Percentiles rank a stretch among this genome's conserved stretches.
Conservation (phyloP, 2,888 invertebrate genomes). For the Zhengitettix transpicula region DNA sequence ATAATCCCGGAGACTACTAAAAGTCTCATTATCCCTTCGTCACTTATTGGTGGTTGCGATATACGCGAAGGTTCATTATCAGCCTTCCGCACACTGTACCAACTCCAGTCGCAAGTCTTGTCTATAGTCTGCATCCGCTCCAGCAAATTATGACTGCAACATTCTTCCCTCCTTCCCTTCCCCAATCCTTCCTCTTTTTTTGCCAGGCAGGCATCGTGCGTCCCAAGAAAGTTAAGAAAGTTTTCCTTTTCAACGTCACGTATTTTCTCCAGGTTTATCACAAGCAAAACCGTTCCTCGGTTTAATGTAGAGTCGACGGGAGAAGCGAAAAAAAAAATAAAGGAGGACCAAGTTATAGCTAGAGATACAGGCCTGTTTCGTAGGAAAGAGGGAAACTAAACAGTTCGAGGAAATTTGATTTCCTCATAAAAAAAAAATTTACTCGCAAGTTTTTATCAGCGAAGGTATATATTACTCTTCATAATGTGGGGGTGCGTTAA, state of each 20-base stretch:
- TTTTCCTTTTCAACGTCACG: constrained; percentile 13
- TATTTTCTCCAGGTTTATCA: constrained; percentile 11
- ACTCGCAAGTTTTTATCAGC: not conserved
- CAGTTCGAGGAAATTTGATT: constrained; percentile 1
- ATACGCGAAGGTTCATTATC: constrained; percentile 9
- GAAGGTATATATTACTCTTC: not conserved
- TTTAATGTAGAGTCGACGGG: constrained; percentile 6
- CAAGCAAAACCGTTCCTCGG: constrained; percentile 6
- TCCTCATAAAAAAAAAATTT: not conserved
- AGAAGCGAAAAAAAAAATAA: too few relatives aligned
- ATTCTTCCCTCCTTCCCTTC: not conserved
- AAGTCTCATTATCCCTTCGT: not conserved
- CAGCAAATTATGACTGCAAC: constrained; percentile 7
- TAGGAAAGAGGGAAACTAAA: too few relatives aligned
- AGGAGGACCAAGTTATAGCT: too few relatives aligned
- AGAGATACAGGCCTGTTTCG: too few relatives aligned
- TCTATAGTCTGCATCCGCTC: constrained; percentile 2
- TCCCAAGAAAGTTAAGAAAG: constrained; percentile 9
- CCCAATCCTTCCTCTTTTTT: too few relatives aligned
- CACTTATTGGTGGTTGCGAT: constrained; percentile 9
- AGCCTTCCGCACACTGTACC: not conserved
- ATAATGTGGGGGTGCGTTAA: too few relatives aligned
- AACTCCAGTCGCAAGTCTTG: too few relatives aligned
- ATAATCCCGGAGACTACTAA: not conserved
- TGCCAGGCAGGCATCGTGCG: too few relatives aligned